Evolutionary conservation across 2,797 vertebrate species (phyloP), one percentile per base, ranked within the genome.

Genomic region (Chromobotia macracanthus): DNA sequence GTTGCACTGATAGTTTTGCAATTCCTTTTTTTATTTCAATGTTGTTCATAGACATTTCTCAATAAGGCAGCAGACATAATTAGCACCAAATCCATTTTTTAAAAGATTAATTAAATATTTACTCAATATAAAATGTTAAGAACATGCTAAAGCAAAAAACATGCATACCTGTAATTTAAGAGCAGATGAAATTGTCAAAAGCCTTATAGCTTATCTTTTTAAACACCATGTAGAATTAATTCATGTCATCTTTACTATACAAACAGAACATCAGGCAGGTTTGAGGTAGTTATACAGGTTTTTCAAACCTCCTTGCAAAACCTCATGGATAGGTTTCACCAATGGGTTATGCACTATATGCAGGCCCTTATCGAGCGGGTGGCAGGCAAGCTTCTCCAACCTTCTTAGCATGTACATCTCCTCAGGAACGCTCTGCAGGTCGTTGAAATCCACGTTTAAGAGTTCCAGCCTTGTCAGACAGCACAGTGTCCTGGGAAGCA

Each of bases 321-420:
- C 90, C 87, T 97, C 95, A 0, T 96, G 92, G 65, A 98, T 92
- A 0, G 97, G 96, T 74, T 96, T 97, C 31, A 95, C 82, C 31
- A 98, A 87, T 2, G 97, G 96, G 84, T 99, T 99, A 65, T 95
- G 94, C 41, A 93, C 87, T 7, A 99, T 94, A 83, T 99, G 97
- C n/a, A 99, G 93, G 15, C 97, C 96, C 84, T 96, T 98, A 89
- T 98, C 96, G 89, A 98, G 86, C 0, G 96, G 96, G 87, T 98
- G 98, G 90, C 95, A 96, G 0, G 97, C 96, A 0, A 98, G 88
- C 86, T 91, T 94, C 44, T 87, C 76, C 55, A 98, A 92, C 31
- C 91, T 84, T n/a, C 53, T 89, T 79, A 98, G 93, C 77, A 93
- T 89, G 86, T 95, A 95, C 88, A 99, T 91, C 53, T 98, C 96